Evolutionary conservation across 2,113 vertebrate genomes (phyloP).

Genomic region (Zeus faber): DNA sequence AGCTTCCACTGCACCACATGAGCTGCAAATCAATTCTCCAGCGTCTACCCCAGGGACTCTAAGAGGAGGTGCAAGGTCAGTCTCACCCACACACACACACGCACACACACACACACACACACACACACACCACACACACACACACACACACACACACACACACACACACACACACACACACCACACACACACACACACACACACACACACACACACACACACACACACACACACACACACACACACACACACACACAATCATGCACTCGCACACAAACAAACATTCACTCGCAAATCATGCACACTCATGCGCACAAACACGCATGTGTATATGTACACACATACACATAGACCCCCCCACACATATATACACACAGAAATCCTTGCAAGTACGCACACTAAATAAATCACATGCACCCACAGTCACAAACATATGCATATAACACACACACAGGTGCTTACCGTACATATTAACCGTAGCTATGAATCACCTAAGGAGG

Average conservation of each 20-base stretch:
- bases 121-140: not conserved
- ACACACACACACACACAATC: slow-evolving; percentile 3
- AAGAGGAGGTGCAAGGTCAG: not conserved
- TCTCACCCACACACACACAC: not conserved
- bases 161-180: not conserved
- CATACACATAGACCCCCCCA: not conserved
- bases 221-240: slow-evolving; percentile 23
- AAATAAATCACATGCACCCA: no score
- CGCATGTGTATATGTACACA: slow-evolving; percentile 5
- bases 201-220: not conserved
- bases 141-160: not conserved
- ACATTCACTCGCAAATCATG: no score
- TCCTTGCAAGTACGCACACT: slow-evolving; percentile 17
- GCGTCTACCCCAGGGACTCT: no score
- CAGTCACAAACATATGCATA: slow-evolving; percentile 24
- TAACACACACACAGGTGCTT: slow-evolving; percentile 64
- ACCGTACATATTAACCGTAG: slow-evolving; percentile 78
- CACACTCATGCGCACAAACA: slow-evolving; percentile 6
- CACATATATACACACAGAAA: not conserved
- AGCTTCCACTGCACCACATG: no score
- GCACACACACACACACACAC: slow-evolving; percentile 4
- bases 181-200: not conserved
- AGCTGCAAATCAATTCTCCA: no score
- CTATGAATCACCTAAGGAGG: slow-evolving; percentile 82
- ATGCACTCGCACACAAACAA: not conserved